phyloP scores from a whole-genome alignment of 1,140 invertebrate species.

The Oedothorax gibbosus region DNA sequence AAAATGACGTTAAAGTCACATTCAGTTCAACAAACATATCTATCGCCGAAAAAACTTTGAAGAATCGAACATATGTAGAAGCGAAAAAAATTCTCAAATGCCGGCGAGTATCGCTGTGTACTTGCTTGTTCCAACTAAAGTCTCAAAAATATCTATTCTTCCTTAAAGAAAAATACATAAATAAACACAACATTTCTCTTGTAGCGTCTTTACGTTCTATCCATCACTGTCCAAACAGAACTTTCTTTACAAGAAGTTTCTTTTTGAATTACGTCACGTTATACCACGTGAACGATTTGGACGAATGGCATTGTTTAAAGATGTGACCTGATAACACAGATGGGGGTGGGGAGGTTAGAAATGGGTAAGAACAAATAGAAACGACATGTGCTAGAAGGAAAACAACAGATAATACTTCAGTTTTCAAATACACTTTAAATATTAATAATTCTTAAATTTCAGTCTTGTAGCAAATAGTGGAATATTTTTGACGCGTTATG shows the following conservation, averaged over 20 bases:
- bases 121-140: conserved; percentile 2
- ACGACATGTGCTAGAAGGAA: no score
- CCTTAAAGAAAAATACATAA: conserved; percentile 30
- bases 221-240: conserved; percentile 48
- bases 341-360: no score
- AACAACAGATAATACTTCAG: no score
- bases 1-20: conserved; percentile 23
- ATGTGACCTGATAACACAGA: neutral
- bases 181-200: conserved; percentile 44
- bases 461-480: no score
- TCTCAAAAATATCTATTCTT: neutral
- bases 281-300: conserved; percentile 37
- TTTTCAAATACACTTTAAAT: no score
- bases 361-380: no score
- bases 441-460: no score
- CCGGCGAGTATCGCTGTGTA: no score
- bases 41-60: conserved; percentile 9
- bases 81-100: conserved; percentile 4
- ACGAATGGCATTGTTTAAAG: neutral
- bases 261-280: conserved; percentile 50
- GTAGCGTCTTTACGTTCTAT: conserved; percentile 47
- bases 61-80: conserved; percentile 14
- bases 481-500: no score
- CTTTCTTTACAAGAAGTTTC: conserved; percentile 22
- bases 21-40: conserved; percentile 26